Evolutionary conservation across 2,113 vertebrate species (phyloP), one percentile per base, ranked within the genome.

Genomic region (Phoenicopterus ruber): DNA sequence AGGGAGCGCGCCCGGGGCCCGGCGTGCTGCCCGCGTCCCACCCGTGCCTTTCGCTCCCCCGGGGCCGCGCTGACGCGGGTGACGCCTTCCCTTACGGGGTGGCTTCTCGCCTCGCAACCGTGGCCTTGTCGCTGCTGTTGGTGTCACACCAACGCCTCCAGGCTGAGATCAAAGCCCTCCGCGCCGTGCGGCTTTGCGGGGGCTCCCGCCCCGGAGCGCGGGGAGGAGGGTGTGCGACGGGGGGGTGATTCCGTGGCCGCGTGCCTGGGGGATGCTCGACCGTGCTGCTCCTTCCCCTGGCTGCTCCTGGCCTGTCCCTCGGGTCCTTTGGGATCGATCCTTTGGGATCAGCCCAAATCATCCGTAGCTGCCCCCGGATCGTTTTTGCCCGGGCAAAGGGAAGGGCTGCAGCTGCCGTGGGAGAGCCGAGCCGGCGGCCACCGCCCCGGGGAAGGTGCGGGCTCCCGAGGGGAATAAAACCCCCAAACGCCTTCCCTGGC

Each of bases 1-100:
- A 46, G 42, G 57, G 38, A 52, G 77, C 20, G 44, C 0, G 3
- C 47, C 16, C 17, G 0, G 4, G 17, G 65, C 32, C 47, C 13
- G 11, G 49, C 21, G 1, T 6, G 8, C 66, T 26, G 52, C 36
- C 69, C 6, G 4, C 44, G 57, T 40, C 55, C 47, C 87, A 52
- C 0, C 79, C 40, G 3, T 3, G 6, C 22, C 11, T 7, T 54
- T 94, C 5, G 1, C 50, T 67, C n/a, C n/a, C 46, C 58, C 32
- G 3, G 0, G 3, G 36, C 47, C 1, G 0, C 1, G 3, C 32
- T 3, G 19, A 29, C 11, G 52, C 52, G 17, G 55, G 10, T 47
- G n/a, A 29, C 7, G 3, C 79, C 52, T 77, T 69, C 50, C 65
- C 31, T 71, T 26, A 0, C 0, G 17, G 71, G 50, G 28, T 49